These are phyloP conservation scores for Paracanthobrama guichenoti DNA, from an alignment of 2,113 vertebrate genomes.

Conservation along the genomic window DNA sequence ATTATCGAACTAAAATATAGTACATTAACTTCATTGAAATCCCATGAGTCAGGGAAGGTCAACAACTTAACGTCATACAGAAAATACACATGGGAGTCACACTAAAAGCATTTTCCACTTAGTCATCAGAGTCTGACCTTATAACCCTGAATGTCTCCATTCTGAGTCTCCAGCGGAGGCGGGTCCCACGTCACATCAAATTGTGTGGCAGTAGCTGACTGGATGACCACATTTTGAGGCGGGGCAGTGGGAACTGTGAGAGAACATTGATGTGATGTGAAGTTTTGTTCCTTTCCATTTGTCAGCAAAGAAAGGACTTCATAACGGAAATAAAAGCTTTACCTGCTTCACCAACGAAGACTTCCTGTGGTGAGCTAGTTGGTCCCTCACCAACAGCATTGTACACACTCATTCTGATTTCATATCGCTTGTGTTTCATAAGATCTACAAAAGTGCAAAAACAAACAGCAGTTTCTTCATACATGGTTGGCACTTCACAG, in stretches of 20 bases:
- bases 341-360: constrained; percentile 98
- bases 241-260: constrained; percentile 87
- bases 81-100: neutral
- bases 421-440: constrained; percentile 92
- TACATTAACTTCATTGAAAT: no score
- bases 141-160: constrained; percentile 97
- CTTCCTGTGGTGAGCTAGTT: constrained; percentile 88
- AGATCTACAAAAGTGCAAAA: constrained; percentile 75
- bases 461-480: constrained; percentile 21
- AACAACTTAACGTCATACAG: neutral
- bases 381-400: constrained; percentile 92
- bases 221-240: constrained; percentile 85
- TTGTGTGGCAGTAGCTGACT: constrained; percentile 87
- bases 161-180: constrained; percentile 85
- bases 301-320: neutral
- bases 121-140: constrained; percentile 76
- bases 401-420: constrained; percentile 94
- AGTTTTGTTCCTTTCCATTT: neutral
- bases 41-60: neutral
- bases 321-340: neutral
- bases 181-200: constrained; percentile 94
- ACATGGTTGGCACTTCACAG: neutral
- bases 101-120: constrained; percentile 3
- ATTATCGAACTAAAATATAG: no score
- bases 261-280: neutral